Evolutionary conservation across 2,797 vertebrate genomes (phyloP).

Genomic region (Esox lucius): DNA sequence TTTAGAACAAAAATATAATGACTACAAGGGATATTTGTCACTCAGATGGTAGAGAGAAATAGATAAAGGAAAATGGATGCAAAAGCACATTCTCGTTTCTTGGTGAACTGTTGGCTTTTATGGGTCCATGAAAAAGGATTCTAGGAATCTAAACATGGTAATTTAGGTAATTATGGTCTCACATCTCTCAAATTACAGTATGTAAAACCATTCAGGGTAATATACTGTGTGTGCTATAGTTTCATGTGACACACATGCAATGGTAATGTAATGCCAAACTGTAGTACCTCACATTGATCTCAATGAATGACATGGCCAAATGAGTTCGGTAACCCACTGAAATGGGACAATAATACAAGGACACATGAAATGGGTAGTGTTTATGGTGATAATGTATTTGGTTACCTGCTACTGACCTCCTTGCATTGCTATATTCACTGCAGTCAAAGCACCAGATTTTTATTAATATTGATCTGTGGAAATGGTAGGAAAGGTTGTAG

Average conservation of each 20-base stretch:
- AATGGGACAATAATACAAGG: slow-evolving; percentile 1
- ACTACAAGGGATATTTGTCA: neutral
- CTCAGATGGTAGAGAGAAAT: neutral
- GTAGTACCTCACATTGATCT: neutral
- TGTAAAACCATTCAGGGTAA: neutral
- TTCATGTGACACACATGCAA: neutral
- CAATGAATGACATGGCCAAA: slow-evolving; percentile 1
- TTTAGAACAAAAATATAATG: neutral
- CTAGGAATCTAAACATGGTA: neutral
- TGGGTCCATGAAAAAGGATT: neutral
- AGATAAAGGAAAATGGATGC: neutral
- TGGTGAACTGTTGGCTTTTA: neutral
- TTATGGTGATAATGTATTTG: neutral
- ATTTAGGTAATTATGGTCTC: neutral
- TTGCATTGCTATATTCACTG: neutral
- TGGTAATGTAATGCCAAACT: neutral
- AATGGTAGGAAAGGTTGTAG: neutral
- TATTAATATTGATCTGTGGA: neutral
- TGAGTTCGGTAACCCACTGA: slow-evolving; percentile 2
- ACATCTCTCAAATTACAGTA: neutral
- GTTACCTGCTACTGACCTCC: neutral
- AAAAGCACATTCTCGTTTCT: neutral
- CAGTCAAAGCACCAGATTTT: neutral
- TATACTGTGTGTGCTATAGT: neutral
- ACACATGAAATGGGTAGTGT: neutral